Base-by-base conservation (phyloP, 1,140 invertebrate species). In the Chionoecetes opilio region DNA sequence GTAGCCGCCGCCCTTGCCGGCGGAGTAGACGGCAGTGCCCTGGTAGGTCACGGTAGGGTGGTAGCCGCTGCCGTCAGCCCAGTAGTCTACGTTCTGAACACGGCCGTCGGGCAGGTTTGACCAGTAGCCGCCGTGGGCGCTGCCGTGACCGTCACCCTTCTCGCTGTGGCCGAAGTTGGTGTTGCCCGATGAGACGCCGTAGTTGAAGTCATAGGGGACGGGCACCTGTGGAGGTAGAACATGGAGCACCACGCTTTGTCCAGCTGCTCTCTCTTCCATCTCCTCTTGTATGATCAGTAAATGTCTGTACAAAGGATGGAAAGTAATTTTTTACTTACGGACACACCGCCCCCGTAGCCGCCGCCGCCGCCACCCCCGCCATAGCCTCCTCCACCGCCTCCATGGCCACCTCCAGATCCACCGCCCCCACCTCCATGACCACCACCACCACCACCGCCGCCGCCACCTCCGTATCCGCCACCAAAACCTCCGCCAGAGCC, bases 101-200 rank as follows among this genome's bases (percentile, higher is more conserved):
- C 96, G 88, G 34, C 96, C 96, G 92, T 96, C 96, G 35, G 96
- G 96, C 89, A 96, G 91, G 93, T 96, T 95, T 8, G 96, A 96
- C 82, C 93, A 96, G 95, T 96, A 96, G 17, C 92, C 93, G 6
- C 96, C 96, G 11, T 94, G 93, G 11, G 95, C 41, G 89, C 29
- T 96, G 86, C 94, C 93, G 94, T 95, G 94, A 84, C 96, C 95
- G 91, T 96, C 92, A 6, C 95, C 93, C 26, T 91, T 37, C 91
- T 96, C 96, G 14, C 89, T 85, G 31, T 96, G 96, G 34, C 86
- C 82, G 93, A 96, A 96, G 75, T 95, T 84, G n/a, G 96, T 82
- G 17, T 96, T 37, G 6, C 82, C 90, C 75, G 96, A 96, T 38
- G 96, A 87, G 17, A 96, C 96, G 93, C 94, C 95, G 87, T 96